Base-by-base conservation (phyloP, 2,113 vertebrate genomes). In the Albula goreensis region DNA sequence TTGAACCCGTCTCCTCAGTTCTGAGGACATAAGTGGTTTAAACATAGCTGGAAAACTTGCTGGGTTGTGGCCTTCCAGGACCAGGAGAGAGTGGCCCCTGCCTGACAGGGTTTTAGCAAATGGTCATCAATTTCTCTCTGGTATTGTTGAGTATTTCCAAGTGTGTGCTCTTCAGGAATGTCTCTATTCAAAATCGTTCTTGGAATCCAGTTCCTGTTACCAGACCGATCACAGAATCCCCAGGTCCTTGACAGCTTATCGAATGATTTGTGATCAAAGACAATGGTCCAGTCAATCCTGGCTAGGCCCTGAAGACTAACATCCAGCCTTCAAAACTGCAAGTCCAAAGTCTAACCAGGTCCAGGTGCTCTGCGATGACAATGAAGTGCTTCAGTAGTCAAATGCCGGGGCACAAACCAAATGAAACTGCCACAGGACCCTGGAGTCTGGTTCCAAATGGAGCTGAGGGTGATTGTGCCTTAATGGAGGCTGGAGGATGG, bases 321-420 rank as follows among this genome's bases (percentile, higher is more conserved):
- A 22, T 63, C 70, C 49, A 80, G 79, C 50, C 79, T n/a, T 84
- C 77, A 83, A 31, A 83, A 50, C 53, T 41, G 57, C n/a, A 78
- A 31, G 83, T 53, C 51, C 7, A 49, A 25, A 10, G 3, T 50
- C 80, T 31, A 41, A 79, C 66, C 78, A 53, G 19, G 63, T 51
- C 2, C 63, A 87, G 60, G 31, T 56, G 51, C 12, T 50, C 77
- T 81, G 25, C 22, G 66, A 6, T 41, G 49, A 2, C n/a, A 19
- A 52, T 83, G 80, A 85, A 82, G 85, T 82, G 86, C 77, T 90
- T 78, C 50, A 19, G 8, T 19, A 52, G 51, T 80, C 82, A 77
- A 85, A 10, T 88, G 80, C 74, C 52, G 50, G 48, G 19, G 85
- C 78, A 84, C 66, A 88, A 85, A 78, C 50, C 84, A 13, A 78